phyloP scores from a whole-genome alignment of 2,888 invertebrate genomes.

The Leptothorax acervorum region DNA sequence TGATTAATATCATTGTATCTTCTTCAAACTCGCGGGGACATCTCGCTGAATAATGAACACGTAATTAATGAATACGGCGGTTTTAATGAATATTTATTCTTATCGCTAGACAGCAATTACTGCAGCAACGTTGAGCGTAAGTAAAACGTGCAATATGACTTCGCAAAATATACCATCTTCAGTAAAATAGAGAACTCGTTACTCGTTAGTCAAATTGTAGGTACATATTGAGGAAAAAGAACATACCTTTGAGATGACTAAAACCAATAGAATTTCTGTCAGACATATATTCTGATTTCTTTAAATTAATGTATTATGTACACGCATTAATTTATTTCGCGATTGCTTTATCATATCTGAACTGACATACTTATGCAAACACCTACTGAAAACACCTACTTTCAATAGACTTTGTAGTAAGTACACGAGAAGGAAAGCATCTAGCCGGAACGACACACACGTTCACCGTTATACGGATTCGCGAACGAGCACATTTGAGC shows the following conservation, averaged over 20 bases:
- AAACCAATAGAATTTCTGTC: not conserved
- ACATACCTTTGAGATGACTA: too few relatives aligned
- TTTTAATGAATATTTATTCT: constrained; percentile 13
- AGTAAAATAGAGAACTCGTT: not conserved
- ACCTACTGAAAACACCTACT: not conserved
- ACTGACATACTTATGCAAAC: not conserved
- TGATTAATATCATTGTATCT: not conserved
- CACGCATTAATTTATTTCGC: not conserved
- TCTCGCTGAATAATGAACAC: constrained; percentile 7
- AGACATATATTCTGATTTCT: not conserved
- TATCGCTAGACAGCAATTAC: not conserved
- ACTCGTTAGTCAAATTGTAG: not conserved
- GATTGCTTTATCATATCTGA: not conserved
- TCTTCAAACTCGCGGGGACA: not conserved
- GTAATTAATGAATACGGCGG: not conserved
- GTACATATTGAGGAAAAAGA: not conserved
- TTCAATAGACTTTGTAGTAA: not conserved
- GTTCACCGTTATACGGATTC: constrained; percentile 20
- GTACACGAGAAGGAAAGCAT: not conserved
- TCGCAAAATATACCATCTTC: not conserved
- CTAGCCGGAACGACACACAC: constrained; percentile 6
- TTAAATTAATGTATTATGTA: not conserved
- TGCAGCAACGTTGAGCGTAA: not conserved
- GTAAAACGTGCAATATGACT: not conserved
- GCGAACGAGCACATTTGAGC: constrained; percentile 28